Base-by-base conservation (phyloP, 2,797 vertebrate genomes). In the Oreochromis grahami region DNA sequence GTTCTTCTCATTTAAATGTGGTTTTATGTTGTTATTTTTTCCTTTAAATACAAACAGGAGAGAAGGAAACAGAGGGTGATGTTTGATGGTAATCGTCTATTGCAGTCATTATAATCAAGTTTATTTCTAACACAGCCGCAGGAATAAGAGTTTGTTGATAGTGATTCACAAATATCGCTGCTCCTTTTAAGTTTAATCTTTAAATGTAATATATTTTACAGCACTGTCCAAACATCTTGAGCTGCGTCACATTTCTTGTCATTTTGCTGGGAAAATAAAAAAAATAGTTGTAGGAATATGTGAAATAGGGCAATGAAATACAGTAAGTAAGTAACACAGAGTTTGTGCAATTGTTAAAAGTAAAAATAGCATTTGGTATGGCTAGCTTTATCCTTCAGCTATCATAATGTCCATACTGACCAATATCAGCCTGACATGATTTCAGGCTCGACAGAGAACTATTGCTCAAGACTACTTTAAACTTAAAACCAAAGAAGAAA, bases 351-450 rank as follows among this genome's bases (percentile, higher is more conserved):
- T 38, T 63, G 17, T 36, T 38, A 36, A 21, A 52, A 52, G 19
- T n/a, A 9, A 52, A 11, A 51, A 52, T 3, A 51, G 19, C 29
- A 58, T 58, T 58, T 10, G 55, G 55, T 17, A 10, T 58, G 55
- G 29, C 5, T 32, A 29, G 13, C 14, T 56, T 56, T 15, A 8
- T 15, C 24, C 53, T 56, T 56, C 53, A 51, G 9, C 96, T 8
- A 97, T 98, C 52, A 97, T 95, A 2, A 97, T 95, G 77, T 98
- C 97, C 98, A 99, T 99, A 17, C 96, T 97, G 0, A 96, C 84
- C 94, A 80, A 99, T 96, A 84, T 97, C 97, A 3, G 92, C 76
- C 63, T 97, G 97, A 89, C 97, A 99, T 26, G 87, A 89, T 90
- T 96, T 98, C 91, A 99, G 88, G 65, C 95, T 97, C 1, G 96